phyloP scores from a whole-genome alignment of 2,888 invertebrate genomes.

The Standfussiana lucernea region DNA sequence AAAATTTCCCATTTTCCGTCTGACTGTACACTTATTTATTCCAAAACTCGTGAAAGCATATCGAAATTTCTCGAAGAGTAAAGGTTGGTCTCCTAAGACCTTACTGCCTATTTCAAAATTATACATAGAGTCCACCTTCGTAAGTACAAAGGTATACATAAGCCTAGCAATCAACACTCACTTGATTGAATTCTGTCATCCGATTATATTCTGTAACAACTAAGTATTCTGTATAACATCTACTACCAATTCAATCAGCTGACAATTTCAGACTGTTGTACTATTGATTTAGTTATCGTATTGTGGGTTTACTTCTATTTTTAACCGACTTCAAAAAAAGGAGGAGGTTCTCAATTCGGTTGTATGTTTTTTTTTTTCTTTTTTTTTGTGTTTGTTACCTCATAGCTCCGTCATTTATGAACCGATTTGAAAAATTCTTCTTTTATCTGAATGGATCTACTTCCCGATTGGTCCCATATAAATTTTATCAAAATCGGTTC shows the following conservation, averaged over 20 bases:
- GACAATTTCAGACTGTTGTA: not conserved
- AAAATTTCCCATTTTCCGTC: no score
- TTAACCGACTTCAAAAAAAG: no score
- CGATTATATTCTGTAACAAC: not conserved
- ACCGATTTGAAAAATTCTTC: no score
- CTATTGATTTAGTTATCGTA: not conserved
- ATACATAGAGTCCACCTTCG: not conserved
- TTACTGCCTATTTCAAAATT: no score
- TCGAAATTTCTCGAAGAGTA: not conserved
- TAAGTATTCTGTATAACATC: not conserved
- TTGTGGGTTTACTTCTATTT: not conserved
- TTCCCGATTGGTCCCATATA: no score
- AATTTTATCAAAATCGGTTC: no score
- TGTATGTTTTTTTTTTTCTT: no score
- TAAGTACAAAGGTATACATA: not conserved
- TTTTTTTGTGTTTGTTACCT: no score
- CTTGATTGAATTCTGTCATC: constrained; percentile 34
- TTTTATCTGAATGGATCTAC: no score
- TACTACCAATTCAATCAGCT: not conserved
- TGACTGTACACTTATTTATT: not conserved
- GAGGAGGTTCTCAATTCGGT: no score
- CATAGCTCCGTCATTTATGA: no score
- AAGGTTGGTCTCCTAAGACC: no score
- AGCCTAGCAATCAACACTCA: not conserved
- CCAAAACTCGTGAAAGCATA: not conserved